Conservation (phyloP, 2,113 vertebrate species). For the Sigmodon hispidus region DNA sequence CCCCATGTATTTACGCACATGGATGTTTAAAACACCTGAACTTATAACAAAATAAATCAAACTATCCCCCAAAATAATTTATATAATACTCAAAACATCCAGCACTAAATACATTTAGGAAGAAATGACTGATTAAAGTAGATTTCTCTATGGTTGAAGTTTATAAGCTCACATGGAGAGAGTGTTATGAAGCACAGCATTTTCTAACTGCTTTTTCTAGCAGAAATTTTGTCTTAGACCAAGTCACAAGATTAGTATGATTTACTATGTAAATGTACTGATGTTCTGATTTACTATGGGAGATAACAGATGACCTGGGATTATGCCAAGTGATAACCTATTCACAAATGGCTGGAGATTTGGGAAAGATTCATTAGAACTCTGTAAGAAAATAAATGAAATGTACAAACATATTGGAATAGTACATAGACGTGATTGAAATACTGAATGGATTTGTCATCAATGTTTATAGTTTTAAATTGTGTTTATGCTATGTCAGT, state of each 20-base stretch:
- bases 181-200: neutral
- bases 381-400: neutral
- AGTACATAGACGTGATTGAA: slow-evolving; percentile 8
- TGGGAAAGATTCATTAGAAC: slow-evolving; percentile 1
- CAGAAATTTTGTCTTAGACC: neutral
- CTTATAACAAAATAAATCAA: neutral
- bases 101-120: slow-evolving; percentile 4
- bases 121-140: neutral
- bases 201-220: slow-evolving; percentile 2
- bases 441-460: neutral
- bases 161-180: neutral
- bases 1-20: neutral
- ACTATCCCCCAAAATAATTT: neutral
- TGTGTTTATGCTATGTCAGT: neutral
- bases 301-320: neutral
- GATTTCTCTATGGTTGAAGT: slow-evolving; percentile 1
- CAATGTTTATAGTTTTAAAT: slow-evolving; percentile 14
- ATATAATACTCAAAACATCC: neutral
- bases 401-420: neutral
- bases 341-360: slow-evolving; percentile 13
- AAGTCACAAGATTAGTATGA: neutral
- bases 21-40: neutral
- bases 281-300: neutral
- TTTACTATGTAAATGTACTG: too few relatives aligned
- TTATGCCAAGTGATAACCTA: neutral